These are phyloP conservation scores for Prenolepis imparis DNA, from an alignment of 2,888 invertebrate species.

Conservation along the genomic window DNA sequence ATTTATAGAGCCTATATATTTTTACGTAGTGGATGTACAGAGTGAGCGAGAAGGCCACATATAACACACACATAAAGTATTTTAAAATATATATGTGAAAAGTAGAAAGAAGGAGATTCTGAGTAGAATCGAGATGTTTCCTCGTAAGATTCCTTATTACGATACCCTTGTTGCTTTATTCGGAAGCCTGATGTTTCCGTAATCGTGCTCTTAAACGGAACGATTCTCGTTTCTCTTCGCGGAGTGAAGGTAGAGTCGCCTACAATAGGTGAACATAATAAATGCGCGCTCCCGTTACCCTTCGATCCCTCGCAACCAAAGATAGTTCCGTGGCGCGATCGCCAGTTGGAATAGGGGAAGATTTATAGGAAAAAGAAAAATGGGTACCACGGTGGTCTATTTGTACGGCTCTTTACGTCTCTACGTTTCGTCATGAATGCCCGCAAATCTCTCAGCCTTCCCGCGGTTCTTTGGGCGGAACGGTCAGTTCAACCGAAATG, in stretches of 20 bases:
- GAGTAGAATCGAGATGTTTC: constrained; percentile 17
- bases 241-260: constrained; percentile 20
- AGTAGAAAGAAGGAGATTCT: not conserved
- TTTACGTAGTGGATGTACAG: constrained; percentile 13
- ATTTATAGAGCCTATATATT: constrained; percentile 34
- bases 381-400: constrained; percentile 36
- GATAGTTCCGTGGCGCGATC: constrained; percentile 31
- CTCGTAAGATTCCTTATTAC: constrained; percentile 12
- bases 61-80: not conserved
- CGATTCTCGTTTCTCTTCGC: constrained; percentile 40
- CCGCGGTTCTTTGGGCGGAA: constrained; percentile 25
- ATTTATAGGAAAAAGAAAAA: constrained; percentile 44
- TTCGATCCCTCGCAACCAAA: constrained; percentile 47
- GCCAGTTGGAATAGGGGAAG: constrained; percentile 38
- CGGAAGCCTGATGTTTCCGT: constrained; percentile 29
- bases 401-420: constrained; percentile 45
- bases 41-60: not conserved
- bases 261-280: constrained; percentile 46
- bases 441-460: constrained; percentile 38
- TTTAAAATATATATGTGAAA: not conserved
- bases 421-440: constrained; percentile 37
- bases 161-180: constrained; percentile 28
- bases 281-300: constrained; percentile 55
- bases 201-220: constrained; percentile 30
- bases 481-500: constrained; percentile 26